phyloP scores from a whole-genome alignment of 2,888 invertebrate genomes.

The Quadriops clusia region DNA sequence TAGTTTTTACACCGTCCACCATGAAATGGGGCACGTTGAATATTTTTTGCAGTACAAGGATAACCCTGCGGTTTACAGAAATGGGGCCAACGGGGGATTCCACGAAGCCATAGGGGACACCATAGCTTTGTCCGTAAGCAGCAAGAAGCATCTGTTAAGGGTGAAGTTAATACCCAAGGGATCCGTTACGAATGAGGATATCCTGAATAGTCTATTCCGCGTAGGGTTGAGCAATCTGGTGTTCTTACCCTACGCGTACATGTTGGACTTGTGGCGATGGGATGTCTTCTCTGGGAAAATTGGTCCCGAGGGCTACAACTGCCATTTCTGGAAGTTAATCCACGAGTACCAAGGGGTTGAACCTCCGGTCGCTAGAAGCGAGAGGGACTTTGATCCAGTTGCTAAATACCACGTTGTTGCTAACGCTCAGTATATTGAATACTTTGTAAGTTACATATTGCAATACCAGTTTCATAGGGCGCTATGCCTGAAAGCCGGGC shows the following conservation, averaged over 20 bases:
- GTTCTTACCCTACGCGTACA: conserved; percentile 71
- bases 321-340: conserved; percentile 81
- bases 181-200: conserved; percentile 67
- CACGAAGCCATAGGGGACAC: conserved; percentile 90
- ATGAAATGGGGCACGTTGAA: conserved; percentile 74
- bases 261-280: conserved; percentile 80
- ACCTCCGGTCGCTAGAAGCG: conserved; percentile 73
- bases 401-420: conserved; percentile 88
- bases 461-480: no score
- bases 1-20: conserved; percentile 56
- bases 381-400: conserved; percentile 84
- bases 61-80: conserved; percentile 57
- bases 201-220: conserved; percentile 74
- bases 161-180: conserved; percentile 72
- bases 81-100: conserved; percentile 71
- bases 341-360: conserved; percentile 70
- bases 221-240: conserved; percentile 78
- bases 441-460: no score
- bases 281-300: conserved; percentile 68
- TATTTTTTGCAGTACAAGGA: conserved; percentile 65
- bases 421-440: conserved; percentile 76
- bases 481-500: conserved; percentile 62
- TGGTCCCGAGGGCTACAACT: conserved; percentile 68
- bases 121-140: conserved; percentile 71
- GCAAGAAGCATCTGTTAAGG: conserved; percentile 74